A percentile compares a stretch with the other conserved stretches of the same genome.
Evolutionary conservation across 2,888 invertebrate species (phyloP).

Genomic region (Tenthredo mesomela): DNA sequence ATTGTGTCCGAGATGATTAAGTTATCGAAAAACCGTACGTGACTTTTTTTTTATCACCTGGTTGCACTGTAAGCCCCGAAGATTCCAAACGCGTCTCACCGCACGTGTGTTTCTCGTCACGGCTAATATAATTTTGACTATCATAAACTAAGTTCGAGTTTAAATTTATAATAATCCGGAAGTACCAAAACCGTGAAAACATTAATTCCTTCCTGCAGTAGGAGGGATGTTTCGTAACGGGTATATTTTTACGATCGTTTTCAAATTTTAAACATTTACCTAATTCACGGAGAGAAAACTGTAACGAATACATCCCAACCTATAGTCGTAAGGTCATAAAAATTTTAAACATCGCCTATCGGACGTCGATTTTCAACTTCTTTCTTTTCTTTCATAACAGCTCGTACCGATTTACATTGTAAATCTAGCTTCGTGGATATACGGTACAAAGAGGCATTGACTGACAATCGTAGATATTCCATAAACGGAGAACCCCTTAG

Average conservation of each 20-base stretch:
- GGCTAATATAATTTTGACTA: background rate
- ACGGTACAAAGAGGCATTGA: background rate
- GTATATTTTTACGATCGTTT: conserved; percentile 45
- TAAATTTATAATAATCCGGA: conserved; percentile 29
- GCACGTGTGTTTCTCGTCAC: background rate
- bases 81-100: background rate
- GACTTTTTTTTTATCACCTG: background rate
- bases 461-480: background rate
- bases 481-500: conserved; percentile 26
- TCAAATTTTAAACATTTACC: conserved; percentile 44
- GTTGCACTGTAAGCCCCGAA: too few relatives aligned
- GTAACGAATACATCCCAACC: conserved; percentile 1
- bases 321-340: background rate
- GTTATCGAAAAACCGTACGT: background rate
- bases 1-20: background rate
- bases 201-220: conserved; percentile 16
- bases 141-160: background rate
- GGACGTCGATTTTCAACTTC: background rate
- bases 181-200: conserved; percentile 33
- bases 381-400: background rate
- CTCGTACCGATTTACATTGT: background rate
- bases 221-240: conserved; percentile 27
- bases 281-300: conserved; percentile 26
- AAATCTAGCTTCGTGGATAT: background rate
- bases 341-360: background rate